Base-by-base conservation (phyloP, 2,888 invertebrate genomes). In the Drosophila monieri region DNA sequence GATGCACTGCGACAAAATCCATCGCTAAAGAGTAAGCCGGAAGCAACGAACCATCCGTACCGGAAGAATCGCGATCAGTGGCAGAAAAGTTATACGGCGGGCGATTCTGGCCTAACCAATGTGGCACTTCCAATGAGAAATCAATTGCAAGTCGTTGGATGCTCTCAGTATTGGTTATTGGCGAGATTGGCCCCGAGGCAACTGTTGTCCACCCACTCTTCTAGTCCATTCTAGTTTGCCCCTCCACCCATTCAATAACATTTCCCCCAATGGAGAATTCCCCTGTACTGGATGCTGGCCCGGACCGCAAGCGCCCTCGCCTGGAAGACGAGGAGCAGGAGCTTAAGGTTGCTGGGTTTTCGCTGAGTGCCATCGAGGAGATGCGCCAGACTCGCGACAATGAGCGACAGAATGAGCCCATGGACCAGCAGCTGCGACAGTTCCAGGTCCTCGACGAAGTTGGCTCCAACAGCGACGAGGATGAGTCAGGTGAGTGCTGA, bases 371-470 rank as follows among this genome's bases (percentile, higher is more conserved):
- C 21, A 90, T 90, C 14, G 85, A 88, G 39, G 89, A 90, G 66
- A 89, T 89, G 88, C 89, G 89, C 4, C 87, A 77, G 41, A 89
- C 89, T 2, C 87, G 85, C 3, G 86, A 89, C 10, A 89, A 89
- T 5, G 88, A 85, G 46, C 75, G 88, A 1, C 84, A 81, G 2
- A 88, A 83, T 5, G 85, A 84, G 46, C 72, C 74, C 0, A 76
- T 90, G 8, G 89, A 91, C 58, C 92, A 93, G 53, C 92, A 93
- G 73, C 78, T 93, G 44, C 90, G 93, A 12, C 93, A 94, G 65
- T 95, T 95, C 89, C 94, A 95, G 86, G 93, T 95, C 65, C 90
- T 95, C 30, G 95, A 95, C 88, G 95, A 95, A 89, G 92, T 94
- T 25, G 92, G 92, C 43, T 92, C 93, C 54, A 90, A 89, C 58